Base-by-base conservation (phyloP, 1,140 invertebrate genomes). In the Zaprionus davidi region DNA sequence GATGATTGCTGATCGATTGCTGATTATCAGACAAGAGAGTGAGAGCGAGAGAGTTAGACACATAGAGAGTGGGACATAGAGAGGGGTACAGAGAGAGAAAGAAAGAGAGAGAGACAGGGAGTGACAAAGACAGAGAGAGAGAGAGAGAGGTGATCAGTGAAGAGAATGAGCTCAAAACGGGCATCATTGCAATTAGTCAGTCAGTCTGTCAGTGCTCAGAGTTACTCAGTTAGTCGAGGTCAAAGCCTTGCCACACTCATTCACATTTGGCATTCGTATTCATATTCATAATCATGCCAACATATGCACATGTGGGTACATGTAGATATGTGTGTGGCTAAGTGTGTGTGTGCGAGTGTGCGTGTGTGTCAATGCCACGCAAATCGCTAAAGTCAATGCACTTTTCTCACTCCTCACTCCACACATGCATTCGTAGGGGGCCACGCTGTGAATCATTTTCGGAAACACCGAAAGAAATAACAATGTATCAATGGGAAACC, bases 341-440 rank as follows among this genome's bases (percentile, higher is more conserved):
- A 34, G 31, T 34, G 9, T 34, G 26, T 34, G 26, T 28, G 31
- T 34, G 31, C 9, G 31, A 34, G 31, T 57, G 31, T 55, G 31
- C 28, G 44, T 56, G 6, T 55, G 53, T 75, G 72, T 70, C 72
- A 75, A 75, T 75, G 72, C 68, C 73, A 71, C 68, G 68, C 68
- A 76, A 76, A 71, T 65, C 60, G 60, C 44, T 71, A 55, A 41
- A 71, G 73, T 76, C 73, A 76, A 65, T 76, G 73, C 73, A 76
- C 73, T 76, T 65, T 55, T 62, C 71, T 46, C 60, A n/a, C 15
- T 41, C 38, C 15, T 2, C 41, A 46, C 7, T 46, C 41, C 41
- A 58, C 53, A 31, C 72, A 65, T 36, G 44, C 60, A 76, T 64
- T 75, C 53, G 72, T 57, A 59, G 72, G 67, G 44, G 38, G 58